Evolutionary conservation across 2,113 vertebrate genomes (phyloP).

Genomic region (Elaphurus davidianus): DNA sequence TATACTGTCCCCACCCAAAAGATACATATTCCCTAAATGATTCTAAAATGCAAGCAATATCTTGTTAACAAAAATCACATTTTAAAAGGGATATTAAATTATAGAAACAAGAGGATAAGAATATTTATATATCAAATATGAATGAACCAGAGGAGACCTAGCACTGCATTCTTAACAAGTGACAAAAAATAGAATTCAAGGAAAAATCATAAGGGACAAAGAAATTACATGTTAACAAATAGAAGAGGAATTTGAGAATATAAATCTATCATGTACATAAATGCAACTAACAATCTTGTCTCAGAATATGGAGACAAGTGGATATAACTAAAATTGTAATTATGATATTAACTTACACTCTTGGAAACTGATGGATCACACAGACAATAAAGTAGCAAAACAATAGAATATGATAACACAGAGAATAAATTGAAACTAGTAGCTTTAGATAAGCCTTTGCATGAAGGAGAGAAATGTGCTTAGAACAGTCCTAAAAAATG

Average conservation of each 20-base stretch:
- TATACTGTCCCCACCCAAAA: not conserved
- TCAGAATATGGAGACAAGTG: not conserved
- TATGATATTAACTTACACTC: not conserved
- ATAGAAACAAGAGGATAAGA: not conserved
- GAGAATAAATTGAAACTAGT: not conserved
- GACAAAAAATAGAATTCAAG: not conserved
- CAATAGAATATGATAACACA: not conserved
- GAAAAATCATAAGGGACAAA: not conserved
- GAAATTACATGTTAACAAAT: not conserved
- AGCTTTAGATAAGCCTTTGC: not conserved
- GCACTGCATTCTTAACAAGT: not conserved
- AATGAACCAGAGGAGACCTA: not conserved
- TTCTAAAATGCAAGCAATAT: not conserved
- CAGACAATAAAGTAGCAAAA: not conserved
- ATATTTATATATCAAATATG: not conserved
- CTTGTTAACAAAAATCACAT: not conserved
- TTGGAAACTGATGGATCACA: not conserved
- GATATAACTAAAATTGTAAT: not conserved
- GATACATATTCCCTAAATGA: not conserved
- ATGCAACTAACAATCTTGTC: not conserved
- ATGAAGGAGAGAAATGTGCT: not conserved
- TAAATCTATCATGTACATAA: not conserved
- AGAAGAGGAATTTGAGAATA: not conserved
- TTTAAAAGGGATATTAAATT: not conserved
- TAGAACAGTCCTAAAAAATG: not conserved